phyloP scores from a whole-genome alignment of 2,113 vertebrate genomes.

The Chelonoidis abingdonii region DNA sequence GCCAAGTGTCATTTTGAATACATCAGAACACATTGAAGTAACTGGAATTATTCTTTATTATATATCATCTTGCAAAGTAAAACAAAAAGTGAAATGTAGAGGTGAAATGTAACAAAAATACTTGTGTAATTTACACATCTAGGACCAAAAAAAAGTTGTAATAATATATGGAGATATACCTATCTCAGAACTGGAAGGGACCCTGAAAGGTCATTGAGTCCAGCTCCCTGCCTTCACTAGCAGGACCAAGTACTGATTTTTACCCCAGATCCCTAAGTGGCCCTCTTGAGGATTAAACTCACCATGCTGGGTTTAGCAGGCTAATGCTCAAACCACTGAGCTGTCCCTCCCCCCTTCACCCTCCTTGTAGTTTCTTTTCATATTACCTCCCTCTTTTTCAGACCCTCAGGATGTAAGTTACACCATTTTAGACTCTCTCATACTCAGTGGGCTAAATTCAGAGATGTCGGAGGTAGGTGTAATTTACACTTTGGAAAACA shows the following conservation, averaged over 20 bases:
- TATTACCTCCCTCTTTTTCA: fast-evolving
- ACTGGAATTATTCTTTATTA: slow-evolving; percentile 31
- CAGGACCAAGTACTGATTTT: too few species aligned
- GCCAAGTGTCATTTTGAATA: not conserved
- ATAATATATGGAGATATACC: too few species aligned
- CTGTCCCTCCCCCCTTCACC: too few species aligned
- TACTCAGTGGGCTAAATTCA: not conserved
- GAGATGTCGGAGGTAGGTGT: fast-evolving
- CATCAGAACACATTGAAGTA: not conserved
- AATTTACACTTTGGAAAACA: not conserved
- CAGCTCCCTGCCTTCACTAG: too few species aligned
- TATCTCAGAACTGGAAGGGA: too few species aligned
- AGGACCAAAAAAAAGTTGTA: slow-evolving; percentile 30
- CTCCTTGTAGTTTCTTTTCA: not conserved
- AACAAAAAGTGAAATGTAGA: not conserved
- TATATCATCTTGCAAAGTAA: not conserved
- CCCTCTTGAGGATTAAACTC: too few species aligned
- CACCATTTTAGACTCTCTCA: fast-evolving
- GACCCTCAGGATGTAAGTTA: not conserved
- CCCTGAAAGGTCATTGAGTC: too few species aligned
- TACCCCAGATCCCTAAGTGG: too few species aligned
- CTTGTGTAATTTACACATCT: not conserved
- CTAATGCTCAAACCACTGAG: too few species aligned
- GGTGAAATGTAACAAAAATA: not conserved
- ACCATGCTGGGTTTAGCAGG: too few species aligned